These are phyloP conservation scores for Micronycteris hirsuta DNA, from an alignment of 2,113 vertebrate genomes.

Conservation along the genomic window DNA sequence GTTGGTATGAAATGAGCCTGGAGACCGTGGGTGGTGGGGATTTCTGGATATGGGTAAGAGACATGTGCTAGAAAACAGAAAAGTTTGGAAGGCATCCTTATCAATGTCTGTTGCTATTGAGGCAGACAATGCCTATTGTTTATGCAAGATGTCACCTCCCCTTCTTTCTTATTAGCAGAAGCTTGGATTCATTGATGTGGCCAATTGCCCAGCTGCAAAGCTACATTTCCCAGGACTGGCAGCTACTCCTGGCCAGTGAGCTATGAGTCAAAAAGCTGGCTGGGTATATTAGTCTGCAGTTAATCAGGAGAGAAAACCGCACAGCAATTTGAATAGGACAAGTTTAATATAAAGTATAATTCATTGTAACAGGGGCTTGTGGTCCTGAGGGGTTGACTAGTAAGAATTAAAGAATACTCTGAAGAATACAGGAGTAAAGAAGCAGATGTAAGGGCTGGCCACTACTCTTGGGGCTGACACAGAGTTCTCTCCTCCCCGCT, in stretches of 20 bases:
- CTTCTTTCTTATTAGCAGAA: neutral
- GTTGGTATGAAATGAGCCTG: neutral
- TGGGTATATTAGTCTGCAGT: neutral
- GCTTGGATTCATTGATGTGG: neutral
- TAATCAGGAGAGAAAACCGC: neutral
- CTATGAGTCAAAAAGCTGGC: neutral
- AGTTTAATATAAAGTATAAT: neutral
- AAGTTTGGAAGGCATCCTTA: neutral
- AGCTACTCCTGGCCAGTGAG: neutral
- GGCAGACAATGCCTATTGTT: neutral
- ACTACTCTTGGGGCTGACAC: neutral
- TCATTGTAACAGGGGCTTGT: neutral
- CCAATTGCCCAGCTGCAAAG: neutral
- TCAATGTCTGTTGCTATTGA: neutral
- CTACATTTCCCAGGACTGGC: neutral
- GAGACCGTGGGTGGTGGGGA: too few relatives aligned
- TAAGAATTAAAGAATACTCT: neutral
- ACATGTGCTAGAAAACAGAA: neutral
- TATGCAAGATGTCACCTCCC: neutral
- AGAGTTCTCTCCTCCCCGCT: accelerated
- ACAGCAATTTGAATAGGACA: neutral
- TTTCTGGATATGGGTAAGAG: neutral
- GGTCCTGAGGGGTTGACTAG: neutral
- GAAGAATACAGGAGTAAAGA: neutral
- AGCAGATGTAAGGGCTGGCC: neutral